Evolutionary conservation across 2,797 vertebrate genomes (phyloP), one percentile per base, ranked within the genome.

Genomic region (Muraenolepis orangiensis): DNA sequence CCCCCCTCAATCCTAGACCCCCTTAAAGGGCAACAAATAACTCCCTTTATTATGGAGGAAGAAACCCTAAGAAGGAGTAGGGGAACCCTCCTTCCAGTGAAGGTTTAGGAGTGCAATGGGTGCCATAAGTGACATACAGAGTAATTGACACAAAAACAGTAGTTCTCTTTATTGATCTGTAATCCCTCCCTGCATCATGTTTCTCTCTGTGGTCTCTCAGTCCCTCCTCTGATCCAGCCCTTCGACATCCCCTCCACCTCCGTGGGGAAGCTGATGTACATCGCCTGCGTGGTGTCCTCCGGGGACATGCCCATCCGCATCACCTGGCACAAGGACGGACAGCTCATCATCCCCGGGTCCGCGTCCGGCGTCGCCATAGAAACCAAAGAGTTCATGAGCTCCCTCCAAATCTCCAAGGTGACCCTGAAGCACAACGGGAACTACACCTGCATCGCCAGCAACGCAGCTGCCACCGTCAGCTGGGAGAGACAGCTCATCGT

Each of bases 251-350:
- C 98, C 0, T 97, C 98, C 1, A 98, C 97, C 82, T 99, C 98
- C 85, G 98, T 99, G 1, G 98, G 98, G 77, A 98, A 99, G 90
- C 95, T 99, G 74, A 96, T 99, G 90, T 99, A 99, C 91, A 98
- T 99, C 72, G 97, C 98, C 73, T 99, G 98, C 0, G 98, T 99
- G 92, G 97, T 99, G 81, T 98, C 97, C 72, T 99, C 98, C 0
- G 98, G 98, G 73, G 98, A 99, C 93, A 98, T 99, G 98, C 98
- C 98, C 87, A 99, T 99, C 91, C 96, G 96, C 86, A 99, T 99
- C 93, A 98, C 96, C 81, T 99, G 98, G 98, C 94, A 96, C 89
- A 99, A 99, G 90, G 98, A 99, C 0, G 97, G 97, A 7, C 97
- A 98, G 85, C 95, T 98, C 89, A 99, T 99, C 76, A 93, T 98